Base-by-base conservation (phyloP, 1,140 invertebrate genomes). In the Eufriesea mexicana region DNA sequence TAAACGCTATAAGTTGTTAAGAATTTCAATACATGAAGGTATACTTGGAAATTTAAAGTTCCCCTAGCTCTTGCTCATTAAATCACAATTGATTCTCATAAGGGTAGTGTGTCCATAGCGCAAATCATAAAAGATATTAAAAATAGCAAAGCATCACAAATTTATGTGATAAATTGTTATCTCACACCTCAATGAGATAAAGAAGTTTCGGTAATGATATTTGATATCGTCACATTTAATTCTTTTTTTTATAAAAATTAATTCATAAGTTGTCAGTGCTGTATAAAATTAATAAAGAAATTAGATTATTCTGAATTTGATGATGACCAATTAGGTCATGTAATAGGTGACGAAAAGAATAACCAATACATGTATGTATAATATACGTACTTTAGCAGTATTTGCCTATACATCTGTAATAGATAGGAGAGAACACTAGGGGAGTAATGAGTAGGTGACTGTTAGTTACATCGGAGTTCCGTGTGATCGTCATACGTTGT, bases 391-490 rank as follows among this genome's bases (percentile, higher is more conserved):
- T 14, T 54, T 23, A 64, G 20, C 74, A 51, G 62, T 77, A 88
- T 85, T 67, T 89, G 76, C 71, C 68, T 91, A 92, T 92, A 93
- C 91, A 90, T 93, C 88, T 93, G 91, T 94, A 94, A 94, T 94
- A 91, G 93, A 94, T 93, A 94, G 92, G 92, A 94, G 91, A 93
- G 94, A 90, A 93, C 89, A 93, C 91, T 92, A 92, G 93, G 93
- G 93, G 93, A 94, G 92, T 91, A 92, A 93, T 90, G 91, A 94
- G 90, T 91, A 92, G 92, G 90, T 92, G 89, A 85, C 92, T 89
- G 91, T 92, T 91, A 92, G 92, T 92, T 92, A 89, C 90, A 92
- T 91, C 86, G 89, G 91, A 92, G 92, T 93, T 93, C 90, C 87
- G 91, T 92, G 90, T 92, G 91, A 93, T 91, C 89, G 85, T 87